Evolutionary conservation across 2,797 vertebrate species (phyloP).

Genomic region (Cyclopterus lumpus): DNA sequence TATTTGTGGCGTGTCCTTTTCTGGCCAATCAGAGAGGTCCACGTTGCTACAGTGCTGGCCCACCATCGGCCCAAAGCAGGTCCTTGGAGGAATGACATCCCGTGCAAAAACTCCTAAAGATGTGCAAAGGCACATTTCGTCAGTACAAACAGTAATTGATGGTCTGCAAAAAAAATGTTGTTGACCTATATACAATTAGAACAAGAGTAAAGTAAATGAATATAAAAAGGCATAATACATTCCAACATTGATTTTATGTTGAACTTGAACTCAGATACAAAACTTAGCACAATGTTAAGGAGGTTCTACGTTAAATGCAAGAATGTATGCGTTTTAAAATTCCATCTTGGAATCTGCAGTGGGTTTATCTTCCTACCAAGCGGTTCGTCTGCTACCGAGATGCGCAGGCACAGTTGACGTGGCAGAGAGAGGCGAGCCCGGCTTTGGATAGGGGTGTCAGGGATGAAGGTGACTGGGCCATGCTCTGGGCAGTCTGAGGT

Average conservation of each 20-base stretch:
- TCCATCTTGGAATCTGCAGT: neutral
- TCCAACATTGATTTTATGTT: neutral
- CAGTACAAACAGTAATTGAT: neutral
- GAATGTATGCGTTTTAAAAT: neutral
- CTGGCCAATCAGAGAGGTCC: constrained; percentile 94
- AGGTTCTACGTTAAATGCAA: neutral
- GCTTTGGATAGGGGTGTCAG: constrained; percentile 94
- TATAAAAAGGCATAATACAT: neutral
- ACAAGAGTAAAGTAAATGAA: neutral
- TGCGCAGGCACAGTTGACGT: constrained; percentile 90
- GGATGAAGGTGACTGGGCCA: constrained; percentile 95
- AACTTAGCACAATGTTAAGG: neutral
- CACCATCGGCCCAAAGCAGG: constrained; percentile 96
- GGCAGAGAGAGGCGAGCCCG: constrained; percentile 95
- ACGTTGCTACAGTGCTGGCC: constrained; percentile 96
- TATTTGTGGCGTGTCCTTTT: constrained; percentile 92
- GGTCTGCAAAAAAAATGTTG: neutral
- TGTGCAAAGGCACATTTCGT: constrained; percentile 9
- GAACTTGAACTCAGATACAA: neutral
- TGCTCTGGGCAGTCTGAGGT: constrained; percentile 96
- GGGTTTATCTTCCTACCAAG: constrained; percentile 82
- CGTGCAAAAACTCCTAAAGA: constrained; percentile 91
- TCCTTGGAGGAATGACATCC: constrained; percentile 92
- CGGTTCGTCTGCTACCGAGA: constrained; percentile 91
- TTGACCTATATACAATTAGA: neutral